Base-by-base conservation (phyloP, 1,140 invertebrate genomes). In the Apis laboriosa region DNA sequence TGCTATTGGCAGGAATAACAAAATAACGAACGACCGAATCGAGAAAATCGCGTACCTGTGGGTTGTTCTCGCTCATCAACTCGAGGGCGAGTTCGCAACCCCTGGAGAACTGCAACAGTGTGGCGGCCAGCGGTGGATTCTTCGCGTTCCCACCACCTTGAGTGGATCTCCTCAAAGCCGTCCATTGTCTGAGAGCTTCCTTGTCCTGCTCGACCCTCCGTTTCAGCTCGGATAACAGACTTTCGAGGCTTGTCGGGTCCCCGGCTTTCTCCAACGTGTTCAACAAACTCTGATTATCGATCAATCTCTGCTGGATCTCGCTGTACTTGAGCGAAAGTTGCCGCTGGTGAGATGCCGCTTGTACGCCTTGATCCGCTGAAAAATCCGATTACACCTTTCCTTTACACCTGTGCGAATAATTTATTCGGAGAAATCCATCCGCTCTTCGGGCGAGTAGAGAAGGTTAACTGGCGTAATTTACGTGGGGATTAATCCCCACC, bases 231-330 rank as follows among this genome's bases (percentile, higher is more conserved):
- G 94, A 93, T 24, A 96, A 79, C 19, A 93, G 79, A 83, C 88
- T 88, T 76, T 92, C 91, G 53, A 93, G 81, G 93, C 83, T 96
- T 83, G 0, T 95, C 94, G 28, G 95, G 95, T 75, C 86, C 49
- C 64, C 86, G 68, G 90, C 87, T 87, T 96, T 96, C 92, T 99
- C 98, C 67, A 98, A 94, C 55, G 97, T 96, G 86, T 98, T 98
- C 67, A 98, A 94, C 43, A 99, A 93, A 0, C 97, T 97, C 92
- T 98, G 98, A 93, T 99, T 99, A 93, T 98, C 98, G 87, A 98
- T 98, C 24, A 99, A 94, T 9, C 98, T 94, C 83, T 98, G 96
- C 92, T 99, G 98, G 28, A 97, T 97, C 89, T 97, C 97, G 9
- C 95, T 95, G 90, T 97, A 96, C 63, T 96, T 96, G 49, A 98